Evolutionary conservation across 2,797 vertebrate species (phyloP).

Genomic region (Platalea minor): DNA sequence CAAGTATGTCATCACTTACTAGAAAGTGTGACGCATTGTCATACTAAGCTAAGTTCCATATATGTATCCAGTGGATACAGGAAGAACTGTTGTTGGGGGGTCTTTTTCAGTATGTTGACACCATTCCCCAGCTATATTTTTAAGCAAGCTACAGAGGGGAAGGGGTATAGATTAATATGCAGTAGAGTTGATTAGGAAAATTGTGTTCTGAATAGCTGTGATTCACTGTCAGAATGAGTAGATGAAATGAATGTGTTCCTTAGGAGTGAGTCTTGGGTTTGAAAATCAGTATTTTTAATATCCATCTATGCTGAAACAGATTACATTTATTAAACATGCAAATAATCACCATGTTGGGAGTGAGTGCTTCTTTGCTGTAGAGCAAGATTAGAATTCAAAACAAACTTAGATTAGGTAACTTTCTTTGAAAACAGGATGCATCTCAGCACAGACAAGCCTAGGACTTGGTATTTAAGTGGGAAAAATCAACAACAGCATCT

Average conservation of each 20-base stretch:
- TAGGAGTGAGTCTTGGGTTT: neutral
- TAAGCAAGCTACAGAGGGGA: neutral
- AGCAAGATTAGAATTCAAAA: neutral
- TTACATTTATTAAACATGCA: neutral
- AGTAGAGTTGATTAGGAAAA: neutral
- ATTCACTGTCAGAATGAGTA: neutral
- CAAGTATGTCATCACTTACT: neutral
- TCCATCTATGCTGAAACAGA: neutral
- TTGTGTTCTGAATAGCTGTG: neutral
- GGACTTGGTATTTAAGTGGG: neutral
- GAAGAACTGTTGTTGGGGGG: fast-evolving
- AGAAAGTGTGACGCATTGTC: neutral
- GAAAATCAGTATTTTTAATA: neutral
- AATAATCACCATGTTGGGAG: neutral
- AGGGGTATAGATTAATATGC: neutral
- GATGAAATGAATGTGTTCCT: neutral
- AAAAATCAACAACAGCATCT: neutral
- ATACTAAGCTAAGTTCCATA: neutral
- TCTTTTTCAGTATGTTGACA: neutral
- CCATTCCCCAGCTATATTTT: neutral
- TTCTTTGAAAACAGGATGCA: neutral
- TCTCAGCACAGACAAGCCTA: neutral
- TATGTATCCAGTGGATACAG: neutral
- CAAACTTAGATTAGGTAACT: neutral
- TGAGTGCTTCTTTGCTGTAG: neutral